These are phyloP conservation scores for Himalopsyche kuldschensis DNA, from an alignment of 2,888 invertebrate genomes.

Conservation along the genomic window DNA sequence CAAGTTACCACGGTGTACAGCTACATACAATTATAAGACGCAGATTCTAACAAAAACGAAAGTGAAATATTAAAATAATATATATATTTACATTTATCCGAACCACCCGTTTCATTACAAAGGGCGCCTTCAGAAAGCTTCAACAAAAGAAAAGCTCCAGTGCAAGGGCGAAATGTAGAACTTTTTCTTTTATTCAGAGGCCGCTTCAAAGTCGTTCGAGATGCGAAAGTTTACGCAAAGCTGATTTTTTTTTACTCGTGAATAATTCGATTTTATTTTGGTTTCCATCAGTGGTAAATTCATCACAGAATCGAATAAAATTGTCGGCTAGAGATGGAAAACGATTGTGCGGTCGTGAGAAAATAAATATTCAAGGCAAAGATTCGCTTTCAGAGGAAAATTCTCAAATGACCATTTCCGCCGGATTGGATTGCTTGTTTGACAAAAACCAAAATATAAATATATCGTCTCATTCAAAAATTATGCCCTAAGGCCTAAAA, in stretches of 20 bases:
- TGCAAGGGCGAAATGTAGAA: neutral
- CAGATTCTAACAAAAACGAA: too few relatives aligned
- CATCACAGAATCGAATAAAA: neutral
- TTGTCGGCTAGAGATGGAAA: neutral
- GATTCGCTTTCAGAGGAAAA: neutral
- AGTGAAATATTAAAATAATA: neutral
- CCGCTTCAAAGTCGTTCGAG: neutral
- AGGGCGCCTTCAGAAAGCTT: neutral
- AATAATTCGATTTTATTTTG: neutral
- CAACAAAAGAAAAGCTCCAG: neutral
- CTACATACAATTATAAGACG: too few relatives aligned
- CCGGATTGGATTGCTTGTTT: neutral
- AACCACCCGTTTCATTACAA: neutral
- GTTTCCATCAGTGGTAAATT: neutral
- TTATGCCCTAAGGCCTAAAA: neutral
- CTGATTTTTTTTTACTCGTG: neutral
- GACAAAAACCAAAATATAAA: neutral
- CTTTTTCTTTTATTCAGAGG: neutral
- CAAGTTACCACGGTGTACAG: too few relatives aligned
- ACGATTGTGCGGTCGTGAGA: neutral
- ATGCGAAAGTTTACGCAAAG: neutral
- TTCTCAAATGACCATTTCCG: neutral
- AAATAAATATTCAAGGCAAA: neutral
- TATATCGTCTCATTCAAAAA: neutral
- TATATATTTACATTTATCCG: neutral